A percentile compares a stretch with the other conserved stretches of the same genome.
These are phyloP conservation scores for Epizoanthus scotinus DNA, from an alignment of 92 coral and sea anemone species.

Conservation along the genomic window DNA sequence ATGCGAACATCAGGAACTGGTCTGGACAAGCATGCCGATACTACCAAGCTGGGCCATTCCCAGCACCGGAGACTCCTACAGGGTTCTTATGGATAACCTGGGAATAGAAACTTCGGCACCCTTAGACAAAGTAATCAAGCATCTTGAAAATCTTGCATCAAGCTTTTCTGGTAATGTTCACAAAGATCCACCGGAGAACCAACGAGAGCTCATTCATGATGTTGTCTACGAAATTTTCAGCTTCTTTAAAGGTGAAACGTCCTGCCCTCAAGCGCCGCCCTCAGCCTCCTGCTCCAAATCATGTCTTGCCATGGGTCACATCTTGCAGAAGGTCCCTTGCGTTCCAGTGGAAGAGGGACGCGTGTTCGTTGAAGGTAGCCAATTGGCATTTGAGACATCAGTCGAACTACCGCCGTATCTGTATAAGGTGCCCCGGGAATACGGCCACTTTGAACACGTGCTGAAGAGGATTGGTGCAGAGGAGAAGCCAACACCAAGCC, in stretches of 20 bases:
- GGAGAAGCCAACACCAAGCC: slow-evolving; percentile 84
- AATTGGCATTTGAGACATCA: slow-evolving; percentile 78
- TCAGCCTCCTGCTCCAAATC: slow-evolving; percentile 74
- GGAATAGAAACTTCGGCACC: slow-evolving; percentile 82
- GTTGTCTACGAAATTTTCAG: slow-evolving; percentile 75
- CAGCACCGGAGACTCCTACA: slow-evolving; percentile 50
- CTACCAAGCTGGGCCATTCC: slow-evolving; percentile 93
- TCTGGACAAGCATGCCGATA: slow-evolving; percentile 79
- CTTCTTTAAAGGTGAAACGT: slow-evolving; percentile 70
- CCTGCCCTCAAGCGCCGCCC: slow-evolving; percentile 59
- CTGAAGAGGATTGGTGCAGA: slow-evolving; percentile 92
- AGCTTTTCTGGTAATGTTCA: slow-evolving; percentile 80
- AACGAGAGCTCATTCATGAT: slow-evolving; percentile 80
- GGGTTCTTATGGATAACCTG: slow-evolving; percentile 65
- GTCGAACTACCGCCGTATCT: slow-evolving; percentile 84
- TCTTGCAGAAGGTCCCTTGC: slow-evolving; percentile 73
- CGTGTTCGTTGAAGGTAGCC: slow-evolving; percentile 81
- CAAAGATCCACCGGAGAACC: slow-evolving; percentile 90
- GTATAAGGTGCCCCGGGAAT: slow-evolving; percentile 93
- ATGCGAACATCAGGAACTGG: slow-evolving; percentile 76
- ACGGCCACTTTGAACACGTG: slow-evolving; percentile 88
- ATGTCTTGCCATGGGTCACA: slow-evolving; percentile 77
- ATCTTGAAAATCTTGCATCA: slow-evolving; percentile 72
- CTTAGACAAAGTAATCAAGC: slow-evolving; percentile 81
- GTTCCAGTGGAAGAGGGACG: slow-evolving; percentile 90